A percentile compares a stretch with the other conserved stretches of the same genome.
Evolutionary conservation across 2,888 invertebrate species (phyloP).

Genomic region (Dasysyrphus tricinctus): DNA sequence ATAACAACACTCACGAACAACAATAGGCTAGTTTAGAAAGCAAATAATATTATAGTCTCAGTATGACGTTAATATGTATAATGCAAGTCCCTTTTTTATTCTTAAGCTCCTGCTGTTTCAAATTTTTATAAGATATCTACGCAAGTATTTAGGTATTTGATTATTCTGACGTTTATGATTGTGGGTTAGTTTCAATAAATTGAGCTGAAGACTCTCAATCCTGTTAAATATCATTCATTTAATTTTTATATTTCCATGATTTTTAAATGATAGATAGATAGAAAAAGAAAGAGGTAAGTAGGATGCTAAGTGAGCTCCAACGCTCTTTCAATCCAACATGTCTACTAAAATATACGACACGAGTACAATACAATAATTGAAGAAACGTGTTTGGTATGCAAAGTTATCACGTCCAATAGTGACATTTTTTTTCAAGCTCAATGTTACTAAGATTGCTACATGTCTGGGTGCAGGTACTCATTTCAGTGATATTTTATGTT

Average conservation of each 20-base stretch:
- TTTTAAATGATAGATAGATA: neutral
- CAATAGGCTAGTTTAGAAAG: no score
- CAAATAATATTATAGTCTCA: no score
- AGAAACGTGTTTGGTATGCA: neutral
- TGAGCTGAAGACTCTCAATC: slow-evolving; percentile 6
- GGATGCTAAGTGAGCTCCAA: neutral
- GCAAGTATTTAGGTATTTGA: neutral
- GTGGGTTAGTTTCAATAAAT: neutral
- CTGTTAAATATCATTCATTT: neutral
- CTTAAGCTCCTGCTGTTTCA: neutral
- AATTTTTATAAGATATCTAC: neutral
- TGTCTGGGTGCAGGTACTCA: neutral
- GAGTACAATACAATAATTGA: neutral
- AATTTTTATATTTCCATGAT: neutral
- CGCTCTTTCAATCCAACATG: no score
- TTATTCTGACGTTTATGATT: slow-evolving; percentile 11
- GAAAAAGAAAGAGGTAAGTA: neutral
- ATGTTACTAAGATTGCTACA: neutral
- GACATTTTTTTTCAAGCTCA: neutral
- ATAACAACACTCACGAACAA: no score
- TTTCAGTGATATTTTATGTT: neutral
- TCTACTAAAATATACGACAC: neutral
- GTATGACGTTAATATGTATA: no score
- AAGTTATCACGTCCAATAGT: neutral
- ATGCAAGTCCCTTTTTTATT: no score